Evolutionary conservation across 1,140 invertebrate species (phyloP).

Genomic region (Venturia canescens): DNA sequence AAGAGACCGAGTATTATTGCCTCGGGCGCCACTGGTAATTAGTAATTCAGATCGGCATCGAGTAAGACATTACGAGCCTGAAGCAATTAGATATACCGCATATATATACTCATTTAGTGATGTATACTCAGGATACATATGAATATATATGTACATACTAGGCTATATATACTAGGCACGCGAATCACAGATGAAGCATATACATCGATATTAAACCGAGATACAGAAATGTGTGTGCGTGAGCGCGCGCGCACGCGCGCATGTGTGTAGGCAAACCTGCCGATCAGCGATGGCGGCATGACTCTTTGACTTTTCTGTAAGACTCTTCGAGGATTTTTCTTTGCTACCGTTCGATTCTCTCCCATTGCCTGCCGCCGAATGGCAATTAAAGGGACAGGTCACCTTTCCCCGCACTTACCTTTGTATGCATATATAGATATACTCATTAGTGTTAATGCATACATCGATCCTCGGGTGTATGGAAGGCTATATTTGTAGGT

Average conservation of each 20-base stretch:
- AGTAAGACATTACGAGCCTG: constrained; percentile 61
- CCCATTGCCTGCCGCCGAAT: neutral
- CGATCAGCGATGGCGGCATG: constrained; percentile 40
- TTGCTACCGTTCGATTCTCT: constrained; percentile 37
- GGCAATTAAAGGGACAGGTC: constrained; percentile 44
- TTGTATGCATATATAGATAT: neutral
- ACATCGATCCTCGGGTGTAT: neutral
- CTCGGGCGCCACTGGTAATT: constrained; percentile 52
- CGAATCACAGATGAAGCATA: neutral
- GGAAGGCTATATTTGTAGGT: neutral
- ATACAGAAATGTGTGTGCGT: neutral
- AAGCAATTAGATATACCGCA: constrained; percentile 54
- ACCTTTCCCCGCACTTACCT: constrained; percentile 17
- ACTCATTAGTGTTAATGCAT: neutral
- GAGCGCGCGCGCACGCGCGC: neutral
- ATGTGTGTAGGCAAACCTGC: neutral
- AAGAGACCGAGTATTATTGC: constrained; percentile 11
- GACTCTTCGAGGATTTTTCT: constrained; percentile 35
- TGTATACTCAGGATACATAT: constrained; percentile 1
- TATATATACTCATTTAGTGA: constrained; percentile 22
- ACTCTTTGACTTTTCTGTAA: constrained; percentile 28
- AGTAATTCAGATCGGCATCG: constrained; percentile 60
- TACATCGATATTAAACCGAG: neutral
- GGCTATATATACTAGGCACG: constrained; percentile 8
- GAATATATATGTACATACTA: neutral